Conservation (phyloP, 2,888 invertebrate species). For the Stenchaetothrips biformis region DNA sequence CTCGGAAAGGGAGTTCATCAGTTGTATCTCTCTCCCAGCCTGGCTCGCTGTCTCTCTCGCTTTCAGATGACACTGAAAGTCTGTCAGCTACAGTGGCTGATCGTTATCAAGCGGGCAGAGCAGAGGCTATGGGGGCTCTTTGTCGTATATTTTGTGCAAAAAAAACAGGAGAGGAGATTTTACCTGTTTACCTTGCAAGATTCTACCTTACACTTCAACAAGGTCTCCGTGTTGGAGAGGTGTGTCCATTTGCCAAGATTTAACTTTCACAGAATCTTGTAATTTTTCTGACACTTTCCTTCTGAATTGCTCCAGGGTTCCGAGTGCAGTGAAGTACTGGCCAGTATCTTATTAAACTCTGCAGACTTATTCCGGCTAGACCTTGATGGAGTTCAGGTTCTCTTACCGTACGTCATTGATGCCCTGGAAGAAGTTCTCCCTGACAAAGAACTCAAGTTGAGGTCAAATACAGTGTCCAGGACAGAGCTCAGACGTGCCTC, state of each 20-base stretch:
- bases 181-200: conserved; percentile 86
- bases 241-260: conserved; percentile 37
- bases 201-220: conserved; percentile 89
- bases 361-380: conserved; percentile 85
- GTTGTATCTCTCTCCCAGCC: conserved; percentile 54
- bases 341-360: conserved; percentile 81
- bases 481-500: conserved; percentile 83
- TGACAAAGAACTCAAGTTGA: conserved; percentile 72
- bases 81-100: conserved; percentile 35
- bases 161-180: conserved; percentile 88
- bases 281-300: not conserved
- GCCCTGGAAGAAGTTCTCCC: conserved; percentile 88
- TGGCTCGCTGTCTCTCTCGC: conserved; percentile 60
- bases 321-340: conserved; percentile 72
- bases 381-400: conserved; percentile 84
- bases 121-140: conserved; percentile 90
- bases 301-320: conserved; percentile 42
- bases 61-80: conserved; percentile 49
- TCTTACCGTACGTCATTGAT: conserved; percentile 82
- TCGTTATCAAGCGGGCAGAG: conserved; percentile 62
- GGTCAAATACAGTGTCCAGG: conserved; percentile 60
- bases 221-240: conserved; percentile 67
- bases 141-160: conserved; percentile 95
- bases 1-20: conserved; percentile 48
- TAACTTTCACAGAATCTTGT: not conserved